Percentiles rank a stretch among this genome's conserved stretches.
These are phyloP conservation scores for Ochotona curzoniae DNA, from an alignment of 2,113 vertebrate species.

Conservation along the genomic window DNA sequence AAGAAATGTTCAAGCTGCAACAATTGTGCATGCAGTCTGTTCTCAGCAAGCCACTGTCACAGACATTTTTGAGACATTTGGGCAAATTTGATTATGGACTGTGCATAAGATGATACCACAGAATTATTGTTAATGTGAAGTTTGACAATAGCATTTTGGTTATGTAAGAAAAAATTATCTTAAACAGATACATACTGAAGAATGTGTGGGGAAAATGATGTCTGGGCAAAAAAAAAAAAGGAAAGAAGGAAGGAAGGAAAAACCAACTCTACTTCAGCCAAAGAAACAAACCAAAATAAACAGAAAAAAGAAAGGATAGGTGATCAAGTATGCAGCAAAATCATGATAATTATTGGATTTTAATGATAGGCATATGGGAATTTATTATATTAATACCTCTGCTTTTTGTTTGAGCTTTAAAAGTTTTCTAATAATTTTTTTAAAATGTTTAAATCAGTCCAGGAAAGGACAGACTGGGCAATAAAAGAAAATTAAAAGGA, in stretches of 20 bases:
- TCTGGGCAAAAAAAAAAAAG: not conserved
- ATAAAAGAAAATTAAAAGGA: constrained; percentile 19
- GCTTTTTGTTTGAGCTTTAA: constrained; percentile 39
- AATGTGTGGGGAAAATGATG: constrained; percentile 4
- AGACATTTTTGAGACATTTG: constrained; percentile 55
- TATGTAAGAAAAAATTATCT: constrained; percentile 55
- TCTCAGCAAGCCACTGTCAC: constrained; percentile 60
- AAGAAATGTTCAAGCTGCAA: not conserved
- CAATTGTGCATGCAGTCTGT: constrained; percentile 33
- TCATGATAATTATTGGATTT: constrained; percentile 36
- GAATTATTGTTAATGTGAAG: constrained; percentile 50
- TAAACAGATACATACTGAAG: constrained; percentile 2
- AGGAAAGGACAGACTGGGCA: constrained; percentile 36
- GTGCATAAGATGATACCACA: constrained; percentile 31
- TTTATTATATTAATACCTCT: constrained; percentile 39
- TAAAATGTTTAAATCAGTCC: not conserved
- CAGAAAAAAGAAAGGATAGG: constrained; percentile 11
- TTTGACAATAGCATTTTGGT: constrained; percentile 36
- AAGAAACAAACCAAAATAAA: constrained; percentile 16
- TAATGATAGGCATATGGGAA: constrained; percentile 2
- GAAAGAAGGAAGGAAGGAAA: not conserved
- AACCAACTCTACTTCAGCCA: not conserved
- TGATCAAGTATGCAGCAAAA: not conserved
- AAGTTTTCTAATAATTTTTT: constrained; percentile 27
- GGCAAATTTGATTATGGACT: constrained; percentile 56